These are phyloP conservation scores for Magallana gigas DNA, from an alignment of 1,140 invertebrate species.

Conservation along the genomic window DNA sequence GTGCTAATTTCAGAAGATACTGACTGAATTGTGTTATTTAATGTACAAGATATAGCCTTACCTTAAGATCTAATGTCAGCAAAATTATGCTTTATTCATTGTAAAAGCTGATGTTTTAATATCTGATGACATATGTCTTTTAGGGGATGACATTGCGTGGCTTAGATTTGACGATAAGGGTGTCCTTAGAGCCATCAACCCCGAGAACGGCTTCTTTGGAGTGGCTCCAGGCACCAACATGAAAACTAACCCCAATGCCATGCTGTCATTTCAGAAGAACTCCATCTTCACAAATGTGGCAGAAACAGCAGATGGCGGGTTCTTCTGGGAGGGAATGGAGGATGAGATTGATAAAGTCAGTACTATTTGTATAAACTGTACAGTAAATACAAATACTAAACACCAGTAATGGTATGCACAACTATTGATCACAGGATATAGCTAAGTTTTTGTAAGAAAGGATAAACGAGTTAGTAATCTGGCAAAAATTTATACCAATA, in stretches of 20 bases:
- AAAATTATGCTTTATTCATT: background rate
- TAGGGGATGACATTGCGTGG: slow-evolving; percentile 82
- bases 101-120: too few relatives aligned
- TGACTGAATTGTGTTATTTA: too few relatives aligned
- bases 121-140: background rate
- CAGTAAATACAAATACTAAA: too few relatives aligned
- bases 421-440: too few relatives aligned
- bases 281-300: slow-evolving; percentile 99
- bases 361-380: too few relatives aligned
- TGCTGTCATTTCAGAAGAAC: slow-evolving; percentile 94
- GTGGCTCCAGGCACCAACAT: slow-evolving; percentile 96
- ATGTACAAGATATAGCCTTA: too few relatives aligned
- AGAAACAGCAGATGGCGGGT: slow-evolving; percentile 91
- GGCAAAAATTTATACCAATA: too few relatives aligned
- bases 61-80: too few relatives aligned
- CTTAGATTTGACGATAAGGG: slow-evolving; percentile 97
- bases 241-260: slow-evolving; percentile 97
- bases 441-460: too few relatives aligned
- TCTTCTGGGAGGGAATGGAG: slow-evolving; percentile 96
- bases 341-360: slow-evolving; percentile 84
- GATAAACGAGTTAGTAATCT: too few relatives aligned
- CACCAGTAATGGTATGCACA: too few relatives aligned
- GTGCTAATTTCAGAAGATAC: too few relatives aligned
- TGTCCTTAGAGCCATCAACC: slow-evolving; percentile 96
- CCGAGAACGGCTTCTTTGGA: slow-evolving; percentile 99